phyloP scores from a whole-genome alignment of 2,113 vertebrate genomes.

The Pangasianodon gigas region DNA sequence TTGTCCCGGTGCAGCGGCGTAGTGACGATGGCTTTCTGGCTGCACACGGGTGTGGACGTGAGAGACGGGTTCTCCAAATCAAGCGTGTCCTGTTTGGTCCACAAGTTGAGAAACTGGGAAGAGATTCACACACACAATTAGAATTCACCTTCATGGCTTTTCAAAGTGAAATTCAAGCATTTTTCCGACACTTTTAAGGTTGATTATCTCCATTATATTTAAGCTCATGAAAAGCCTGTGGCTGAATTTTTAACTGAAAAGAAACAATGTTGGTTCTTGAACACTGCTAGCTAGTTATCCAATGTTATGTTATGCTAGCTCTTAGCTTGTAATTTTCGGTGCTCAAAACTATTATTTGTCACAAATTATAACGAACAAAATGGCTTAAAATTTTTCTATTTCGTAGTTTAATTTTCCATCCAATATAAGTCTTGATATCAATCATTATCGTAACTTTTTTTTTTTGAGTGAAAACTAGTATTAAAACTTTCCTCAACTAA shows the following conservation, averaged over 20 bases:
- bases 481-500: background rate
- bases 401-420: background rate
- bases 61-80: constrained; percentile 94
- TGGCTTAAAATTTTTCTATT: no score
- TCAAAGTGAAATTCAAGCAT: background rate
- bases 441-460: no score
- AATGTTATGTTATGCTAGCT: background rate
- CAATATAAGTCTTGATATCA: background rate
- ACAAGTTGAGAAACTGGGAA: constrained; percentile 93
- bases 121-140: background rate
- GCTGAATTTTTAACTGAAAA: background rate
- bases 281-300: background rate
- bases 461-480: no score
- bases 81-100: constrained; percentile 90
- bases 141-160: background rate
- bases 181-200: background rate
- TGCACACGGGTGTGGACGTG: constrained; percentile 95
- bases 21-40: constrained; percentile 91
- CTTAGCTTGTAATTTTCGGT: background rate
- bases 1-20: constrained; percentile 94
- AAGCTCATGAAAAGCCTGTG: background rate
- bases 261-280: background rate
- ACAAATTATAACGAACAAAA: background rate
- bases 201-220: background rate
- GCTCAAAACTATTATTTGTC: background rate